phyloP scores from a whole-genome alignment of 92 coral and sea anemone genomes.

The Pocillopora meandrina region DNA sequence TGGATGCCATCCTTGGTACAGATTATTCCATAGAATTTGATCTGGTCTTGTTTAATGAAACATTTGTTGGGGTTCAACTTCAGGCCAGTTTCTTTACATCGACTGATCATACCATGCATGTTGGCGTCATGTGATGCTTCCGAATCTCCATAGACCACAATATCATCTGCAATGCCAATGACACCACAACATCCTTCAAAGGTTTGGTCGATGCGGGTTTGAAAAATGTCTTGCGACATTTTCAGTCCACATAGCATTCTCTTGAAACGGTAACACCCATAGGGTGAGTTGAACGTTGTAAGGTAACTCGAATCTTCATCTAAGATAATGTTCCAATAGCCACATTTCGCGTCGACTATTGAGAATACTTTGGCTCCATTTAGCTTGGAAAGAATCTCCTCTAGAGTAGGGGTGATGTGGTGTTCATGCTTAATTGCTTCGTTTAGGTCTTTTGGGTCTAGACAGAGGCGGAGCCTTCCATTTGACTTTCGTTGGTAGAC shows the following conservation, averaged over 20 bases:
- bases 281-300: neutral
- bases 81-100: slow-evolving; percentile 30
- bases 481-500: too few species aligned
- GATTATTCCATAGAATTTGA: slow-evolving; percentile 35
- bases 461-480: too few species aligned
- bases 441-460: too few species aligned
- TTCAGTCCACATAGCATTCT: neutral
- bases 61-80: slow-evolving; percentile 53
- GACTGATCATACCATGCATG: slow-evolving; percentile 27
- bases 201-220: neutral
- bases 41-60: slow-evolving; percentile 48
- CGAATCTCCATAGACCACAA: too few species aligned
- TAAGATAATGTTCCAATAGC: slow-evolving; percentile 30
- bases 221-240: neutral
- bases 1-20: slow-evolving; percentile 40
- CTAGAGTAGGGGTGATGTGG: slow-evolving; percentile 44
- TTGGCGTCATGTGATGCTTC: slow-evolving; percentile 7
- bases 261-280: neutral
- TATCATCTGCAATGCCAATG: too few species aligned
- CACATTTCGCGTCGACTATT: slow-evolving; percentile 28
- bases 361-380: slow-evolving; percentile 37
- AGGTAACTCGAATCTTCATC: neutral
- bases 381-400: slow-evolving; percentile 47
- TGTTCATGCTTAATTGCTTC: slow-evolving; percentile 34
- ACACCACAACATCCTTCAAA: slow-evolving; percentile 4